Percentiles rank a stretch among this genome's conserved stretches.
Evolutionary conservation across 2,797 vertebrate species (phyloP).

Genomic region (Leptodactylus fallax): DNA sequence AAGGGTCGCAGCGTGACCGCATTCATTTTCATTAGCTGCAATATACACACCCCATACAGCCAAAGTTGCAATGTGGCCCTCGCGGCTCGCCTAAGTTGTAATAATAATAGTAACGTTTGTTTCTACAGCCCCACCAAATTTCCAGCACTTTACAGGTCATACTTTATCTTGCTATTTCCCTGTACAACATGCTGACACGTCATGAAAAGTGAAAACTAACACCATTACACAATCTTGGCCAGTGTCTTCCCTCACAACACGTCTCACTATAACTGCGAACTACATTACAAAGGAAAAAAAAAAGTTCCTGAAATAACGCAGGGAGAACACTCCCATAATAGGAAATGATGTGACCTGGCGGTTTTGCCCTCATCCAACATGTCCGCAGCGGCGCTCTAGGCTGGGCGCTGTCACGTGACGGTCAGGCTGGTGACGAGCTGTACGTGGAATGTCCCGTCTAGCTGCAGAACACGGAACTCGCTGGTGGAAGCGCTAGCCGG

Average conservation of each 20-base stretch:
- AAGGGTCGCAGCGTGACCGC: too few species aligned
- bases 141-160: too few species aligned
- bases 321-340: background rate
- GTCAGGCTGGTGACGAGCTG: conserved; percentile 31
- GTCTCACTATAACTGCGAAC: background rate
- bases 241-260: background rate
- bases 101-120: too few species aligned
- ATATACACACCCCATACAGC: too few species aligned
- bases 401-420: background rate
- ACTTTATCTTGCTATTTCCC: too few species aligned
- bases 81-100: too few species aligned
- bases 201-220: too few species aligned
- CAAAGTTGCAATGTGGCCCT: too few species aligned
- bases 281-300: too few species aligned
- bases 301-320: background rate
- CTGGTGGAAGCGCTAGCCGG: conserved; percentile 12
- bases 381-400: background rate
- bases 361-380: conserved; percentile 41
- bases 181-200: too few species aligned
- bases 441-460: conserved; percentile 40
- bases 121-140: too few species aligned
- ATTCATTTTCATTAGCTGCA: too few species aligned
- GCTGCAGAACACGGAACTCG: conserved; percentile 7
- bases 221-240: background rate
- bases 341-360: background rate